Evolutionary conservation across 2,888 invertebrate genomes (phyloP), one percentile per base, ranked within the genome.

Genomic region (Myopa tessellatipennis): DNA sequence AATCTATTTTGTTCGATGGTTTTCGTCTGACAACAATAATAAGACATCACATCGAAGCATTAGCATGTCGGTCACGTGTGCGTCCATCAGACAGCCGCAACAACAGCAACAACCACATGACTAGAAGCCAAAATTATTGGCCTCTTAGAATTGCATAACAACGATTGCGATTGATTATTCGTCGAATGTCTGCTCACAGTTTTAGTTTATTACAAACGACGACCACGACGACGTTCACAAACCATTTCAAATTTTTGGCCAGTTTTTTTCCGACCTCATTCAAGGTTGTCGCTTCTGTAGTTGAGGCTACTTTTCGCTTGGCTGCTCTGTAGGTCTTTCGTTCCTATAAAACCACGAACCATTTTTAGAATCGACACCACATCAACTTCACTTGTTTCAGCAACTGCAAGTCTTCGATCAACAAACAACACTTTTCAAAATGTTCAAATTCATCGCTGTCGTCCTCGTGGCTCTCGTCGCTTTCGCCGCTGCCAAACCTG

Each of bases 401-500:
- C 80, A 76, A 80, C 81, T 81, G 80, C 74, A 81, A 74, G 63
- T 65, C 34, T 52, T 16, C n/a, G 52, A 52, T 60, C 45, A 78
- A 80, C 38, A 75, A 78, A 80, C 77, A 78, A 74, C n/a, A n/a
- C 4, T 36, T 65, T 34, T 45, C n/a, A 78, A 76, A 68, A 83
- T 83, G 83, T 81, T 79, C 69, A 81, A 82, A 79, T 80, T 74
- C 79, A 74, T 85, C 82, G 84, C 82, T 79, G 82, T 84, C 83
- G 84, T 85, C 70, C 81, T 88, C 77, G 82, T 86, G 84, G 87
- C 85, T 76, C 79, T 86, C 80, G 79, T 87, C 75, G 87, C 85
- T 78, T 82, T 85, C 63, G 85, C 79, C 60, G 84, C 86, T 73
- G 89, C 88, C 76, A 88, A 88, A 77, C 87, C 88, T 16, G 87